These are phyloP conservation scores for Lichenostomus cassidix DNA, from an alignment of 2,113 vertebrate species.

Conservation along the genomic window DNA sequence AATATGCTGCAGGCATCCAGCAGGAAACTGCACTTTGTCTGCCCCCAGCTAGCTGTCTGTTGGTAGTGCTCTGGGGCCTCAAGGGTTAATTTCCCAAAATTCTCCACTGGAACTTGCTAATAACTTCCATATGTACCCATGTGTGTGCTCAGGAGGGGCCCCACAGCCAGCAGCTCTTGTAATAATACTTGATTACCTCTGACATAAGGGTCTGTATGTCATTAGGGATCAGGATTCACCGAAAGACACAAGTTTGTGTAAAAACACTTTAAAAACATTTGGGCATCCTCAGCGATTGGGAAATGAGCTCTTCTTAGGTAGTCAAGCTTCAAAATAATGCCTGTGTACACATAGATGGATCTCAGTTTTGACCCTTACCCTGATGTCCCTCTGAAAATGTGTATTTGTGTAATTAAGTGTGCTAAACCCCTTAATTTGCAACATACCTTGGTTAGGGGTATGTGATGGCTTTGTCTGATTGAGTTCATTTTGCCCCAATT, in stretches of 20 bases:
- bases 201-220: conserved; percentile 25
- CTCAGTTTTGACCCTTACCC: not conserved
- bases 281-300: not conserved
- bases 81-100: conserved; percentile 61
- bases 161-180: conserved; percentile 32
- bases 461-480: not conserved
- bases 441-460: not conserved
- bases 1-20: not conserved
- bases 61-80: not conserved
- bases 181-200: conserved; percentile 53
- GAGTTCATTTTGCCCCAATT: not conserved
- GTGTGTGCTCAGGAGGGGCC: conserved; percentile 49
- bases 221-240: not conserved
- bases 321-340: not conserved
- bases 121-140: conserved; percentile 51
- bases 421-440: not conserved
- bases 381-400: not conserved
- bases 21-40: conserved; percentile 18
- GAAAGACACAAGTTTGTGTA: not conserved
- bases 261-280: not conserved
- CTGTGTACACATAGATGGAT: not conserved
- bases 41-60: not conserved
- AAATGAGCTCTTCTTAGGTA: not conserved
- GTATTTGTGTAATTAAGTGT: not conserved
- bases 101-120: conserved; percentile 25